Evolutionary conservation across 1,140 invertebrate species (phyloP), one percentile per base, ranked within the genome.

Genomic region (Acromyrmex heyeri): DNA sequence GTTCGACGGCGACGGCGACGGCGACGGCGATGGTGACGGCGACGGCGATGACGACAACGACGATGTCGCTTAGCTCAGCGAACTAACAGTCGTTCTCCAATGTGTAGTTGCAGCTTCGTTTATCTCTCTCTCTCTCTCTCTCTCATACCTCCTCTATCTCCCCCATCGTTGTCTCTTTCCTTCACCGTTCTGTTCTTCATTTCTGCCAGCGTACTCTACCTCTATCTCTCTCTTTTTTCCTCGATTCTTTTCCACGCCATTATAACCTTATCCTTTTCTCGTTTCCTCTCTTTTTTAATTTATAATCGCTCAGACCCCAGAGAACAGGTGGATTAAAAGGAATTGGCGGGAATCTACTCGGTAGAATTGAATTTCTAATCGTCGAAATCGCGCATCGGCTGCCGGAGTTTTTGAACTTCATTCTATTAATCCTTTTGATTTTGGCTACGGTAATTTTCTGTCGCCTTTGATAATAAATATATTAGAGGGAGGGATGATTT

Each of bases 21-120:
- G 6, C n/a, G 53, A 55, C 62, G 62, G 7, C 59, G 18, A 14
- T 21, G 50, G 12, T 14, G 53, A 76, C 6, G 53, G 3, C 18
- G 24, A 55, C 10, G 50, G n/a, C 55, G 34, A 61, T 10, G 57
- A 12, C 81, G 78, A 86, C 86, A 87, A 83, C 83, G 91, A 91
- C 87, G 91, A 85, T 89, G 88, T 34, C 72, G 87, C 38, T 10
- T 44, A 92, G 83, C 73, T 76, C 59, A 76, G 65, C 53, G 21
- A 83, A 38, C 81, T 81, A 86, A 85, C 86, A 57, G 75, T 86
- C 86, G 87, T 92, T 91, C 87, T 90, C 91, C 88, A 91, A 87
- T 85, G 75, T 64, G 79, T 82, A 82, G 59, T 62, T 48, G 86
- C 16, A 10, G 12, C n/a, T 5, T 24, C 3, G 21, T 38, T 30